phyloP scores from a whole-genome alignment of 2,113 vertebrate species.

The Galbula dea region DNA sequence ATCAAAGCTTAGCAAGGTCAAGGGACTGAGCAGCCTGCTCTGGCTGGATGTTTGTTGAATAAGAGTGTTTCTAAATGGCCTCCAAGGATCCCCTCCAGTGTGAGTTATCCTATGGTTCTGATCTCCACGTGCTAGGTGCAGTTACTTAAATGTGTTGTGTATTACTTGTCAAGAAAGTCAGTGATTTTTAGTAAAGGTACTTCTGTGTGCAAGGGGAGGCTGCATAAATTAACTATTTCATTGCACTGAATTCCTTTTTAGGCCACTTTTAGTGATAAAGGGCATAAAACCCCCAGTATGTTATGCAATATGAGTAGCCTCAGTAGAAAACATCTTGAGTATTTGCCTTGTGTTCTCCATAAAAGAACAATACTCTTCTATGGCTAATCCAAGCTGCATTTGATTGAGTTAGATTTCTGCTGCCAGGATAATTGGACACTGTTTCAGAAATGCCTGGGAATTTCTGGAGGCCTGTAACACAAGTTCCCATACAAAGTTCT shows the following conservation, averaged over 20 bases:
- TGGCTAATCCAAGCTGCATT: slow-evolving; percentile 17
- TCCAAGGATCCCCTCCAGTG: not conserved
- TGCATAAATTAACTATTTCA: not conserved
- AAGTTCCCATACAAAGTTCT: slow-evolving; percentile 57
- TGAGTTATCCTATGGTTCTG: not conserved
- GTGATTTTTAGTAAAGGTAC: not conserved
- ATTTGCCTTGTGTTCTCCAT: not conserved
- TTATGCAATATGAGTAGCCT: not conserved
- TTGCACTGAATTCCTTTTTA: not conserved
- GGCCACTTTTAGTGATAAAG: not conserved
- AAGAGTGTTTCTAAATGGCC: not conserved
- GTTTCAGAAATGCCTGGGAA: slow-evolving; percentile 47
- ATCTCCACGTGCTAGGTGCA: not conserved
- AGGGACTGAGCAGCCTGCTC: not conserved
- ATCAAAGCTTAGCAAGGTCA: not conserved
- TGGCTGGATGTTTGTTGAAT: not conserved
- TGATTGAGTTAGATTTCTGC: slow-evolving; percentile 43
- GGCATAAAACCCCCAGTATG: not conserved
- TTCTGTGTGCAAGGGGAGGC: not conserved
- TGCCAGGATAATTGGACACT: slow-evolving; percentile 37
- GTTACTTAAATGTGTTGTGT: not conserved
- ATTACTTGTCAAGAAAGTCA: not conserved
- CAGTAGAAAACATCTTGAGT: not conserved
- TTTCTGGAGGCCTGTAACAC: slow-evolving; percentile 38
- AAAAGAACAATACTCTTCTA: slow-evolving; percentile 48